phyloP scores from a whole-genome alignment of 2,113 vertebrate genomes.

The Seriola dumerili region DNA sequence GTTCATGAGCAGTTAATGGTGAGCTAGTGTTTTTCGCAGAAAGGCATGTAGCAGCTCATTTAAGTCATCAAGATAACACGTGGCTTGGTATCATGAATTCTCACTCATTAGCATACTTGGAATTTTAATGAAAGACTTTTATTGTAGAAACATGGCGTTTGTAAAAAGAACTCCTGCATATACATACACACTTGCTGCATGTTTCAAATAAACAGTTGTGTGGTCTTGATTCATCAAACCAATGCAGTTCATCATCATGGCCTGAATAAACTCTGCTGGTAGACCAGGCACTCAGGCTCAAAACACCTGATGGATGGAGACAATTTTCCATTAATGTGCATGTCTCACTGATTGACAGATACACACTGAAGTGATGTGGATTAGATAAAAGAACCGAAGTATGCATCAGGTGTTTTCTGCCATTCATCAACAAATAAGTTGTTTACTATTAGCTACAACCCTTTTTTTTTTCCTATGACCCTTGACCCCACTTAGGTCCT shows the following conservation, averaged over 20 bases:
- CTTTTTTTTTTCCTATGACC: constrained; percentile 44
- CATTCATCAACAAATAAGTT: constrained; percentile 26
- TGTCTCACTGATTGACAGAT: constrained; percentile 14
- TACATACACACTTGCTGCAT: constrained; percentile 47
- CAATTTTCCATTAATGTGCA: not conserved
- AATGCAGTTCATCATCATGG: constrained; percentile 53
- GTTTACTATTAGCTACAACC: constrained; percentile 29
- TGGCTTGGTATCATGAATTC: constrained; percentile 48
- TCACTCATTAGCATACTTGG: constrained; percentile 37
- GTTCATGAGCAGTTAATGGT: constrained; percentile 46
- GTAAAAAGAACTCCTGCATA: constrained; percentile 8
- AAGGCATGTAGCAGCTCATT: constrained; percentile 58
- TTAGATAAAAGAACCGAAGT: not conserved
- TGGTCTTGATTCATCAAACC: constrained; percentile 46
- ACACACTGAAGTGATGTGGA: not conserved
- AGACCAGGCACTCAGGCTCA: constrained; percentile 45
- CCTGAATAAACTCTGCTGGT: constrained; percentile 39
- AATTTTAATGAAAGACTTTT: constrained; percentile 15
- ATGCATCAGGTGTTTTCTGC: constrained; percentile 76
- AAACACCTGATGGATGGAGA: constrained; percentile 73
- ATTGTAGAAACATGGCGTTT: not conserved
- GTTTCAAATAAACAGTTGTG: constrained; percentile 30
- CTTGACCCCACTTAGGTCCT: constrained; percentile 65
- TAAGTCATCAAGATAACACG: constrained; percentile 50
- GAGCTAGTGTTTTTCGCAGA: not conserved